Conservation (phyloP, 2,888 invertebrate genomes). For the Eristalis tenax region DNA sequence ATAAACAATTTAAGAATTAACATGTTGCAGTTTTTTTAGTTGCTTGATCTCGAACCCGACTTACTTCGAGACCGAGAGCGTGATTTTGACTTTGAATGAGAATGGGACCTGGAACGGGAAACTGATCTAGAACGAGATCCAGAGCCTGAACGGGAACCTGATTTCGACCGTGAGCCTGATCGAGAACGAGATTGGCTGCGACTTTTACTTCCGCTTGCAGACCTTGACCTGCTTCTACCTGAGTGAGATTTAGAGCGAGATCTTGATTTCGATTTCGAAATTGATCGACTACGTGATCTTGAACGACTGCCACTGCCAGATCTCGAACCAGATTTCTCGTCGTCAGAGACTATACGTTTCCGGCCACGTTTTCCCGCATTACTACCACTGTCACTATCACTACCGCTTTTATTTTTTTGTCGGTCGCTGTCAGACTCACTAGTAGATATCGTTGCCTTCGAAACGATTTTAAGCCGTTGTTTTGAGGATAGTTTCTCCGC, state of each 20-base stretch:
- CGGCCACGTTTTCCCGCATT: conserved; percentile 73
- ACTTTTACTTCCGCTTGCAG: conserved; percentile 67
- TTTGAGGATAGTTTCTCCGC: conserved; percentile 89
- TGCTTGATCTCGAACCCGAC: conserved; percentile 74
- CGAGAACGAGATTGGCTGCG: conserved; percentile 74
- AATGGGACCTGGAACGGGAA: conserved; percentile 80
- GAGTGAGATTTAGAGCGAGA: conserved; percentile 74
- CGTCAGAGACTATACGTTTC: conserved; percentile 82
- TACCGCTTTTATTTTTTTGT: conserved; percentile 75
- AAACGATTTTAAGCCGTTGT: conserved; percentile 93
- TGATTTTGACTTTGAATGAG: conserved; percentile 77
- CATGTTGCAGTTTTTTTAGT: conserved; percentile 49
- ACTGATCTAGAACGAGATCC: conserved; percentile 73
- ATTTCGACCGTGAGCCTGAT: conserved; percentile 80
- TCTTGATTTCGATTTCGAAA: conserved; percentile 73
- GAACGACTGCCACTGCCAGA: conserved; percentile 81
- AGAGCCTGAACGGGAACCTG: conserved; percentile 79
- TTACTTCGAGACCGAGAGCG: conserved; percentile 74
- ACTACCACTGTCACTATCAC: conserved; percentile 75
- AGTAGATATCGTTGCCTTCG: conserved; percentile 97
- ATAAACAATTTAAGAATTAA: conserved; percentile 16
- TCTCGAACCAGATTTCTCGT: conserved; percentile 81
- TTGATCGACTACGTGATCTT: conserved; percentile 76
- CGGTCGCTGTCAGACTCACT: conserved; percentile 85
- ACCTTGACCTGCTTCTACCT: conserved; percentile 50